These are phyloP conservation scores for Bos javanicus DNA, from an alignment of 2,113 vertebrate species.

Conservation along the genomic window DNA sequence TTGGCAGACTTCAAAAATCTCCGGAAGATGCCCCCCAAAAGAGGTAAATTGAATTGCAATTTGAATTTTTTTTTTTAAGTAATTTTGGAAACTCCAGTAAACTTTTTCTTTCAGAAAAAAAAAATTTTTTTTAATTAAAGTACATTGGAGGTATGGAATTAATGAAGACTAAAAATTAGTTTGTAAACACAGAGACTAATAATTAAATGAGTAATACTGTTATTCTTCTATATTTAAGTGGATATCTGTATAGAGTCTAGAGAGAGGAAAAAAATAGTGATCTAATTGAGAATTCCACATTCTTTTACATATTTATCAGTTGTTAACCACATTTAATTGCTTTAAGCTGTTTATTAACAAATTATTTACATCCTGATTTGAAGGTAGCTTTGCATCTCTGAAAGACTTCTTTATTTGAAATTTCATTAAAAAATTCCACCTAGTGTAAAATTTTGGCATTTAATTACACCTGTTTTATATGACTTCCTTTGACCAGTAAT, in stretches of 20 bases:
- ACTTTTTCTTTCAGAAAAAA: background rate
- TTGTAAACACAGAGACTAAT: background rate
- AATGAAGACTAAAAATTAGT: background rate
- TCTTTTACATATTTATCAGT: background rate
- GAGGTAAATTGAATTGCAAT: slow-evolving; percentile 79
- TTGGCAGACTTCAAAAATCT: slow-evolving; percentile 76
- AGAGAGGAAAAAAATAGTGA: background rate
- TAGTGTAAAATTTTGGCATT: background rate
- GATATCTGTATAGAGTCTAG: background rate
- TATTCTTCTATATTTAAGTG: background rate
- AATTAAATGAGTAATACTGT: background rate
- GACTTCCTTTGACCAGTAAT: background rate
- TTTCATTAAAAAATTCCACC: background rate
- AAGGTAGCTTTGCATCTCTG: background rate
- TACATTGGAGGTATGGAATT: background rate
- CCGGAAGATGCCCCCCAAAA: slow-evolving; percentile 49
- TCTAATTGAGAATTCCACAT: background rate
- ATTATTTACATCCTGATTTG: background rate
- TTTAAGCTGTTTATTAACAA: background rate
- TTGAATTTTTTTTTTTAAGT: background rate
- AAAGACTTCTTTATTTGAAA: background rate
- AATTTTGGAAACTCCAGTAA: background rate
- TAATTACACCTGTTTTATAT: background rate
- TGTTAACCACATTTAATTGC: background rate
- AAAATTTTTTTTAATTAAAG: background rate